Evolutionary conservation across 2,888 invertebrate genomes (phyloP).

Genomic region (Tenthredo livida): DNA sequence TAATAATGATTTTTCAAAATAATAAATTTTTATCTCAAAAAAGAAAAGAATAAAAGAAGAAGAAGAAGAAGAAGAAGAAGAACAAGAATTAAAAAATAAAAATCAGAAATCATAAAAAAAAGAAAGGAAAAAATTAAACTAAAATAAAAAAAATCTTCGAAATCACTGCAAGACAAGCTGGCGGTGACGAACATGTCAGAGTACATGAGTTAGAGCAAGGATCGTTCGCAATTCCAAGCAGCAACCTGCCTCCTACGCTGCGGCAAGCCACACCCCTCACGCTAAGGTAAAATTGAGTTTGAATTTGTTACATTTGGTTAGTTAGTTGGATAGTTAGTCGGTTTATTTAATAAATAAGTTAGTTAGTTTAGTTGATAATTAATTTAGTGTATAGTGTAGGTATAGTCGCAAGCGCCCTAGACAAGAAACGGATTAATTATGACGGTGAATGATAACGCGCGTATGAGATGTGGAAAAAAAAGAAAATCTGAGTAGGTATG

Average conservation of each 20-base stretch:
- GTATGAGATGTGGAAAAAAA: background rate
- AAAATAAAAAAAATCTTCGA: background rate
- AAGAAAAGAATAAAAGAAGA: background rate
- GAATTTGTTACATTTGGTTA: background rate
- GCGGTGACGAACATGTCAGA: conserved; percentile 6
- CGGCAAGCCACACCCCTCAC: conserved; percentile 74
- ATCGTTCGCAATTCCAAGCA: conserved; percentile 59
- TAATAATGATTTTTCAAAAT: background rate
- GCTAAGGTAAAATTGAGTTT: conserved; percentile 69
- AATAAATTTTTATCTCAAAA: background rate
- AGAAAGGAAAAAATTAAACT: no score
- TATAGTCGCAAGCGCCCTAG: background rate
- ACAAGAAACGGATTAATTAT: background rate
- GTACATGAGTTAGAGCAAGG: conserved; percentile 12
- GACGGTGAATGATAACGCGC: no score
- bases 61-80: background rate
- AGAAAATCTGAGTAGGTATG: no score
- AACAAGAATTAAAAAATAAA: background rate
- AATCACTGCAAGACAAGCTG: background rate
- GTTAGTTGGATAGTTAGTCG: background rate
- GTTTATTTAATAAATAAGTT: background rate
- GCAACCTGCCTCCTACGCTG: conserved; percentile 74
- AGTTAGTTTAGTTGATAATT: background rate
- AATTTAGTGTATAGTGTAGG: no score
- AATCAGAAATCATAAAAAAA: no score